Evolutionary conservation across 2,113 vertebrate species (phyloP), one percentile per base, ranked within the genome.

Genomic region (Rutilus rutilus): DNA sequence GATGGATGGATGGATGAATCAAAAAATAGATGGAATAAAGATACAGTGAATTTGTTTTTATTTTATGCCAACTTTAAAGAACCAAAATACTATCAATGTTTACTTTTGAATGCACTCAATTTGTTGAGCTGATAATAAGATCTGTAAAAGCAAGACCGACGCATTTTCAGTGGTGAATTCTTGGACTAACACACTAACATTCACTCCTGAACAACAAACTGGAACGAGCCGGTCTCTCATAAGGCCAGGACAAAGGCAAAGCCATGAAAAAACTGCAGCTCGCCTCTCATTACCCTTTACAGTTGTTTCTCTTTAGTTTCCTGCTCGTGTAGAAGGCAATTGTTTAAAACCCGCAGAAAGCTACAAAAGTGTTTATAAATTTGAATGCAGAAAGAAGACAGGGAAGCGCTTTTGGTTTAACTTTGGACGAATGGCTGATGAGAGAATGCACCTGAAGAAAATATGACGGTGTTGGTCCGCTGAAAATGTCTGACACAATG

Each of bases 231-330:
- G 54, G 85, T 82, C 4, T 54, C 75, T 78, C 62, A n/a, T 65
- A 71, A 42, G 64, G 78, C 25, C 76, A 27, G 21, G 25, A 64
- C 23, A 82, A 82, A 81, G 79, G 78, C 30, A 88, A 82, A 81
- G 79, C 73, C 42, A 83, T 86, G 84, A 45, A 74, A 86, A 83
- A 78, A 74, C 11, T 25, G 57, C 79, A 60, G 36, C 73, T 69
- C 74, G 9, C 79, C n/a, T 83, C 42, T 14, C 30, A 33, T 82
- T 71, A 80, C 50, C 52, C 62, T 64, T 45, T 23, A 25, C 52
- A 65, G 84, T 86, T 83, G 79, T 86, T 86, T 47, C 87, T 64
- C 25, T 27, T 7, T 82, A 80, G 87, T 65, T 80, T 88, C 81
- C 87, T 86, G 87, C 27, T 47, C 75, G 59, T 47, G 50, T 73